Evolutionary conservation across 2,113 vertebrate species (phyloP), one percentile per base, ranked within the genome.

Genomic region (Calonectris borealis): DNA sequence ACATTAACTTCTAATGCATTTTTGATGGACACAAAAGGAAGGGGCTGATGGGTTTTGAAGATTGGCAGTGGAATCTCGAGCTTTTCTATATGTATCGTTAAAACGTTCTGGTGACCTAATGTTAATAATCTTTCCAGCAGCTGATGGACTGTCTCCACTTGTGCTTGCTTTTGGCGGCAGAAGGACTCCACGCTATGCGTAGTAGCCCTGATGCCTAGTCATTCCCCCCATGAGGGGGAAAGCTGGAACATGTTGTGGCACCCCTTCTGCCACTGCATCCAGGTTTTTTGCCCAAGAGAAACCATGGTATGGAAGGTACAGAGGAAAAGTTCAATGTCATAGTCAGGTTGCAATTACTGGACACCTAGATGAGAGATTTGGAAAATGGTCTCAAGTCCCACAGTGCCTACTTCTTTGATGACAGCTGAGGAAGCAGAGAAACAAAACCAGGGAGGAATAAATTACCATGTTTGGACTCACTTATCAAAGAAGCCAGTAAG

Each of bases 151-250:
- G 12, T 61, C 22, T 73, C 10, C 24, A 11, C 11, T 73, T 73
- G 12, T 34, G 31, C 14, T 65, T 61, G 7, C 6, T 70, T 54
- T 77, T 40, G 18, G 36, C 13, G 10, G 16, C 13, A 49, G 51
- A 66, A 68, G 10, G 25, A 12, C 11, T 69, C 25, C 65, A 26
- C 1, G 0, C 6, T n/a, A 9, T 11, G 6, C 0, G 0, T 25
- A 32, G 29, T 3, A 70, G 11, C 15, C 25, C 27, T 68, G n/a
- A 29, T 32, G 4, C 31, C 34, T 27, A 5, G 32, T 26, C 15
- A 26, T 55, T 36, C 2, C 18, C 7, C 2, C 5, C 38, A 18
- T 2, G 8, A 46, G 9, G 27, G 17, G 5, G 3, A 44, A 65
- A 61, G 44, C 16, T 62, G 61, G 22, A 80, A 71, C 19, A 29